Base-by-base conservation (phyloP, 2,797 vertebrate genomes). In the Notoglanidium macrostoma region DNA sequence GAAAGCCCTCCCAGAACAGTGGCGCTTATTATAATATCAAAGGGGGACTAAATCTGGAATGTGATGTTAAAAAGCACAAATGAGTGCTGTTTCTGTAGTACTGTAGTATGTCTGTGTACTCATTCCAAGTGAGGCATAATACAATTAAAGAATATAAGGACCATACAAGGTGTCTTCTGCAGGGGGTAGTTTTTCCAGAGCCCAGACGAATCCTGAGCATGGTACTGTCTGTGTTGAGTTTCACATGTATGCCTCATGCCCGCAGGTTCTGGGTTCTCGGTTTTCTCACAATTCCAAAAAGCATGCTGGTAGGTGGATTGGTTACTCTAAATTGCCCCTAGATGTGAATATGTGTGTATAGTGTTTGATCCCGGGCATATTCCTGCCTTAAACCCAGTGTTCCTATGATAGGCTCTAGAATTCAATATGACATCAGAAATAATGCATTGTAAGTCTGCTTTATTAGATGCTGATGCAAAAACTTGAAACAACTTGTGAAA, bases 401-500 rank as follows among this genome's bases (percentile, higher is more conserved):
- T 67, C n/a, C n/a, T 1, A 5, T 3, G 17, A 32, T 17, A 46
- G 23, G 23, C 35, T 61, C 23, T 3, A 1, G 35, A 63, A 63
- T 84, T 72, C 17, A 51, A 23, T 54, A 35, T 40, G 81, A 70
- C 46, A 54, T 32, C 2, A 23, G 54, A 68, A 78, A 68, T 86
- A 85, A 7, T 78, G 17, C 11, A 57, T 70, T 70, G 32, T 68
- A 54, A n/a, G 21, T 80, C 0, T 80, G 23, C 46, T 80, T 70
- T 57, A 80, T 79, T 40, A 79, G 7, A 86, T 40, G 35, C 49
- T 57, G 4, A 68, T 44, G 51, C 76, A 70, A 83, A 54, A 70
- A 70, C 63, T 65, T 82, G 59, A 65, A 65, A 35, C 32, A 79
- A 78, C 29, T 46, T 65, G 40, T 49, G 80, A 82, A 65, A 51